Evolutionary conservation across 1,140 invertebrate genomes (phyloP), one percentile per base, ranked within the genome.

Genomic region (Brachionus rubens): DNA sequence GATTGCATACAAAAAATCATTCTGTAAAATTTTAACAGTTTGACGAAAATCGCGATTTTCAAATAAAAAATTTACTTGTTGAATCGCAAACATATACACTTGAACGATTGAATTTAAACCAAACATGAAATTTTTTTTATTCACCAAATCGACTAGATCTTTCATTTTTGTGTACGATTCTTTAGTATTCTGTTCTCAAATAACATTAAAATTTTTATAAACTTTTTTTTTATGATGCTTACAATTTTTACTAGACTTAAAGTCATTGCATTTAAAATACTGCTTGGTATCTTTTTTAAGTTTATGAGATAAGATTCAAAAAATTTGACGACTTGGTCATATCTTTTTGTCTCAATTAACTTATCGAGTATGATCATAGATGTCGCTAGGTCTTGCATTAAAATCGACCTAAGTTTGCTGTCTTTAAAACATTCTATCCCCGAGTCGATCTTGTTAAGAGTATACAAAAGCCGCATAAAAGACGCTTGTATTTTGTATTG

Each of bases 41-140:
- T 1, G 3, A 0, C 24, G 7, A 54, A 2, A 26, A 54, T n/a
- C 10, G 4, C 10, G 1, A 12, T 43, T 43, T 43, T 48, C 21
- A 52, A 52, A 24, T 33, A 7, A 7, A 7, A 46, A 46, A 46
- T 56, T 33, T 59, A 59, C 54, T 59, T 59, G 26, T 33, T 33
- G 12, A 1, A 59, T 30, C 3, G 54, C 6, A 36, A 59, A 33
- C 54, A 59, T 59, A 16, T 33, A 59, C 0, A 59, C 33, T 33
- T 59, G 54, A 33, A 59, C 54, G 12, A 59, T 19, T 33, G 54
- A 59, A 59, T 59, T 59, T 14, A 59, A 4, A 33, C 14, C 14
- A 59, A 59, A 3, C 7, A n/a, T n/a, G 16, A 59, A 59, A 6
- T 59, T 59, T 30, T 33, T 59, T 30, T 30, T 33, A 59, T 59